phyloP scores from a whole-genome alignment of 2,888 invertebrate genomes.

The Cheilosia soror region DNA sequence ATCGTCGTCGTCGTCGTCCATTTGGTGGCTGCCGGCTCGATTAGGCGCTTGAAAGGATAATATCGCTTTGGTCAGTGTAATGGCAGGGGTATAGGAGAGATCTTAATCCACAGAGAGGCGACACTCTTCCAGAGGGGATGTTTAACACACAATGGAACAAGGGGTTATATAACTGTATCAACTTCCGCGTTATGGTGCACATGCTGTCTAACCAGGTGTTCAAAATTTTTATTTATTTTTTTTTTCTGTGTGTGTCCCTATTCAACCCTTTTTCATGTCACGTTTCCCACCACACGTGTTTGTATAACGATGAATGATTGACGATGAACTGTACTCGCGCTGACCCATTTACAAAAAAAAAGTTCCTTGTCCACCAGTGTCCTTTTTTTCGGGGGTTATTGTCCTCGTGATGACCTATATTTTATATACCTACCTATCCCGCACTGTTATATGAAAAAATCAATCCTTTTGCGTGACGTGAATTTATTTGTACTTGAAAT shows the following conservation, averaged over 20 bases:
- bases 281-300: background rate
- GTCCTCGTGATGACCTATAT: slow-evolving; percentile 56
- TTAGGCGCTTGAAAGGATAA: slow-evolving; percentile 34
- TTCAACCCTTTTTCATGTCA: slow-evolving; percentile 30
- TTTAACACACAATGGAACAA: slow-evolving; percentile 6
- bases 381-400: slow-evolving; percentile 31
- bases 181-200: slow-evolving; percentile 59
- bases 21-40: slow-evolving; percentile 3
- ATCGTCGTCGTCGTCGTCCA: slow-evolving; percentile 2
- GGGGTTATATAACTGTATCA: slow-evolving; percentile 53
- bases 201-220: slow-evolving; percentile 66
- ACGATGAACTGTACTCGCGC: background rate
- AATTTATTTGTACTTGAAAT: slow-evolving; percentile 1
- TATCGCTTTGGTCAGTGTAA: slow-evolving; percentile 35
- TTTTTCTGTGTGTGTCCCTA: background rate
- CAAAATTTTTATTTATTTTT: slow-evolving; percentile 13
- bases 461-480: slow-evolving; percentile 20
- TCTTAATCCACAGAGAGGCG: slow-evolving; percentile 43
- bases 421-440: background rate
- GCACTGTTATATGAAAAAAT: slow-evolving; percentile 29
- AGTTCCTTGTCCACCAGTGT: background rate
- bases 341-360: slow-evolving; percentile 48
- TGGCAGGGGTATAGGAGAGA: slow-evolving; percentile 19
- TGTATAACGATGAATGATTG: slow-evolving; percentile 1
- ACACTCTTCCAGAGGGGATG: slow-evolving; percentile 31